These are phyloP conservation scores for Nemoura dubitans DNA, from an alignment of 2,888 invertebrate species.

Conservation along the genomic window DNA sequence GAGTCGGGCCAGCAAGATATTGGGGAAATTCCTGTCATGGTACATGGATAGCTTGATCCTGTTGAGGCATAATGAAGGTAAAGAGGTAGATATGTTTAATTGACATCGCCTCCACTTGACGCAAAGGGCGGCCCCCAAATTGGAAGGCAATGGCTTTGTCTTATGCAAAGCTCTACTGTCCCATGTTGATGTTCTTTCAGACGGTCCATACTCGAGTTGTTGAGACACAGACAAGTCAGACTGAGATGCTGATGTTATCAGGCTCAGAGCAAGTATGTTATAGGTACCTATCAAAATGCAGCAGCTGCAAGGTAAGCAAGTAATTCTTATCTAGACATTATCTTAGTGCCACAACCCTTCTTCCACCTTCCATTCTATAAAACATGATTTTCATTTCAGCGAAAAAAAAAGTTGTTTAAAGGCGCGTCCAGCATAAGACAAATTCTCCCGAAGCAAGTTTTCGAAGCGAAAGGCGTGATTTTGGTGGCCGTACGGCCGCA, in stretches of 20 bases:
- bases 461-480: not conserved
- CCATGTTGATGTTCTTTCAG: not conserved
- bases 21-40: not conserved
- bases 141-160: not conserved
- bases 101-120: not conserved
- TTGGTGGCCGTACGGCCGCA: not conserved
- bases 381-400: not conserved
- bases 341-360: not conserved
- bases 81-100: not conserved
- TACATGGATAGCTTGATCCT: not conserved
- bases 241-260: not conserved
- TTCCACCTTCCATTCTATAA: not conserved
- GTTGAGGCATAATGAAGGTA: not conserved
- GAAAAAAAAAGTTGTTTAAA: not conserved
- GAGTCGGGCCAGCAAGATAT: not conserved
- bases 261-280: not conserved
- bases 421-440: not conserved
- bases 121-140: not conserved
- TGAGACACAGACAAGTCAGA: not conserved
- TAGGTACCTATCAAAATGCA: not conserved
- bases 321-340: not conserved
- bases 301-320: not conserved
- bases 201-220: not conserved
- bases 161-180: not conserved
- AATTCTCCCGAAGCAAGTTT: not conserved